Conservation (phyloP, 37 sponge, comb jelly and placozoan genomes). For the Axinella damicornis region DNA sequence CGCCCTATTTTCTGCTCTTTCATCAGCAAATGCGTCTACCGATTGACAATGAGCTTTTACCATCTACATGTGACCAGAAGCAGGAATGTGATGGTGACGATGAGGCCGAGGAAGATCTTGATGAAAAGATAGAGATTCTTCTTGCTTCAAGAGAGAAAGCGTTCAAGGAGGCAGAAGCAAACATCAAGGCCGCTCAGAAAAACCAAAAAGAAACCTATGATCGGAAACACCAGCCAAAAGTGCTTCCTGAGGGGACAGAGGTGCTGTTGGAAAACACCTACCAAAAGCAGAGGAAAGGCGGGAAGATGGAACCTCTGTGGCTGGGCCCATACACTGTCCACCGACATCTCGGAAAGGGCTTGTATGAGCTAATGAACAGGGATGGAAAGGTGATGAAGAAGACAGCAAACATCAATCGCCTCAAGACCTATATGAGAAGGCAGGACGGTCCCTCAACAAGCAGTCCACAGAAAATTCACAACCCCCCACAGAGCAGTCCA, state of each 20-base stretch:
- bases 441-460: no score
- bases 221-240: slow-evolving; percentile 8
- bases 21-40: slow-evolving; percentile 43
- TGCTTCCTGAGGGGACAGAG: slow-evolving; percentile 9
- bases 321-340: slow-evolving; percentile 41
- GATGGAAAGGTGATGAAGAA: slow-evolving; percentile 7
- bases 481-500: no score
- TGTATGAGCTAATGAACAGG: not conserved
- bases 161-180: slow-evolving; percentile 8
- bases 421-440: not conserved
- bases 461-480: no score
- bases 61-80: not conserved
- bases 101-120: not conserved
- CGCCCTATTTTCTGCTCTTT: slow-evolving; percentile 36
- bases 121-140: slow-evolving; percentile 8
- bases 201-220: slow-evolving; percentile 52
- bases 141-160: slow-evolving; percentile 13
- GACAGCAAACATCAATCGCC: not conserved
- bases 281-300: slow-evolving; percentile 48
- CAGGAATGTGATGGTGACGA: no score
- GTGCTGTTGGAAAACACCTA: slow-evolving; percentile 49
- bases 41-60: slow-evolving; percentile 23
- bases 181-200: slow-evolving; percentile 36
- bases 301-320: slow-evolving; percentile 39
- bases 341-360: not conserved